Evolutionary conservation across 2,113 vertebrate genomes (phyloP).

Genomic region (Microcebus jonahi): DNA sequence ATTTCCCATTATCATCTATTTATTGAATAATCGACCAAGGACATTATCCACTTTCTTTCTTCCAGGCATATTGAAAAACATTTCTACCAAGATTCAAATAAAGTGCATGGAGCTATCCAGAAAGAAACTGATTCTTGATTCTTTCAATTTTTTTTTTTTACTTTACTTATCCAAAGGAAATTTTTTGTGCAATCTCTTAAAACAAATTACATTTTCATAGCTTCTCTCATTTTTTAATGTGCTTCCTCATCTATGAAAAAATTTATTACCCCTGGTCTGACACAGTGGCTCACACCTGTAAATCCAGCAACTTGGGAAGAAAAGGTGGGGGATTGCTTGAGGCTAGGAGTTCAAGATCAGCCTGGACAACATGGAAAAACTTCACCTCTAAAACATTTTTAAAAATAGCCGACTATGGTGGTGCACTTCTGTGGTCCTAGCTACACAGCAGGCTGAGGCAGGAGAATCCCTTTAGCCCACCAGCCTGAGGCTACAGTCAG

Average conservation of each 20-base stretch:
- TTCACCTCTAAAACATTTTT: too few relatives aligned
- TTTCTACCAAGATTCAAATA: not conserved
- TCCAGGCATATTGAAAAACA: not conserved
- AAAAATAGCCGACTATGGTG: too few relatives aligned
- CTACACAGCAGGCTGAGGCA: too few relatives aligned
- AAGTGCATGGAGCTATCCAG: not conserved
- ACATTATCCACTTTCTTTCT: not conserved
- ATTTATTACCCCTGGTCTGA: not conserved
- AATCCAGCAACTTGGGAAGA: too few relatives aligned
- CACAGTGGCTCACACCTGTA: too few relatives aligned
- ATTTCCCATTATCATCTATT: not conserved
- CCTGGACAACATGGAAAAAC: too few relatives aligned
- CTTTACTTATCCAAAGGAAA: not conserved
- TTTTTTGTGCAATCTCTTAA: not conserved
- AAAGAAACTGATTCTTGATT: not conserved
- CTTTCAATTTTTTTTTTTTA: not conserved
- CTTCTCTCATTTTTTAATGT: not conserved
- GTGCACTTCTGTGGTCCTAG: too few relatives aligned
- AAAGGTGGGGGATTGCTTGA: too few relatives aligned
- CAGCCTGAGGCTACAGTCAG: too few relatives aligned
- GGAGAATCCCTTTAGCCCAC: too few relatives aligned
- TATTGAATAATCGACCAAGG: not conserved
- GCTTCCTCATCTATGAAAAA: not conserved
- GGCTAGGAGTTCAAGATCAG: too few relatives aligned
- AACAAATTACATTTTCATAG: not conserved